These are phyloP conservation scores for Chanos chanos DNA, from an alignment of 2,797 vertebrate genomes.

Conservation along the genomic window DNA sequence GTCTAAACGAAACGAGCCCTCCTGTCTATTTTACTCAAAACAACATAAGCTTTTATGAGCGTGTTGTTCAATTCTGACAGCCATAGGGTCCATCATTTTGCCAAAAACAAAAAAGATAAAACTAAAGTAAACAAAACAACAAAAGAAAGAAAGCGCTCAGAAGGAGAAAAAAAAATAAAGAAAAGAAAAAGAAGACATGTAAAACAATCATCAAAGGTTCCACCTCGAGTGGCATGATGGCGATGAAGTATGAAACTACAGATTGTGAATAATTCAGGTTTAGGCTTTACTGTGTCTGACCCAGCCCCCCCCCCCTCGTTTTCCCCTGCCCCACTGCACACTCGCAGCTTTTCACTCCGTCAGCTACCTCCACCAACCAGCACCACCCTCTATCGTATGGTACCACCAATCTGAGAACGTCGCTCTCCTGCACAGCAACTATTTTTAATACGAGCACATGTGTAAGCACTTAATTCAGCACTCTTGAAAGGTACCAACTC, in stretches of 20 bases:
- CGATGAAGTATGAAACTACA: conserved; percentile 77
- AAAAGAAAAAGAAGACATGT: background rate
- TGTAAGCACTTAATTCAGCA: conserved; percentile 55
- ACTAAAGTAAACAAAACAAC: too few species aligned
- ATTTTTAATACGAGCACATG: conserved; percentile 45
- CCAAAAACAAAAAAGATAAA: too few species aligned
- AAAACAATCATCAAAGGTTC: conserved; percentile 30
- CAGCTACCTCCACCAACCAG: conserved; percentile 18
- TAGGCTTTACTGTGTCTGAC: conserved; percentile 69
- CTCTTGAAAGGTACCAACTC: conserved; percentile 56
- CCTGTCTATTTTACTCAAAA: too few species aligned
- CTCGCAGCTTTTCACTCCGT: conserved; percentile 10
- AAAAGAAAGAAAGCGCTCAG: too few species aligned
- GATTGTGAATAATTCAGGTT: conserved; percentile 75
- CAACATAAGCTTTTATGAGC: too few species aligned
- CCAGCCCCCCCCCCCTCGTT: conserved; percentile 55
- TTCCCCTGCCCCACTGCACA: conserved; percentile 53
- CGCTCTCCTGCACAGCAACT: conserved; percentile 23
- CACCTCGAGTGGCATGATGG: conserved; percentile 62
- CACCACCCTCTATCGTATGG: conserved; percentile 9
- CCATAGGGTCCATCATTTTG: too few species aligned
- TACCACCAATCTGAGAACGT: conserved; percentile 15
- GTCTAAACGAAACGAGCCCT: too few species aligned
- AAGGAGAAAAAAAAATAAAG: background rate
- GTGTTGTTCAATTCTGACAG: too few species aligned